Percentiles rank a stretch among this genome's conserved stretches.
Conservation (phyloP, 2,888 invertebrate genomes). For the Mesoligia furuncula region DNA sequence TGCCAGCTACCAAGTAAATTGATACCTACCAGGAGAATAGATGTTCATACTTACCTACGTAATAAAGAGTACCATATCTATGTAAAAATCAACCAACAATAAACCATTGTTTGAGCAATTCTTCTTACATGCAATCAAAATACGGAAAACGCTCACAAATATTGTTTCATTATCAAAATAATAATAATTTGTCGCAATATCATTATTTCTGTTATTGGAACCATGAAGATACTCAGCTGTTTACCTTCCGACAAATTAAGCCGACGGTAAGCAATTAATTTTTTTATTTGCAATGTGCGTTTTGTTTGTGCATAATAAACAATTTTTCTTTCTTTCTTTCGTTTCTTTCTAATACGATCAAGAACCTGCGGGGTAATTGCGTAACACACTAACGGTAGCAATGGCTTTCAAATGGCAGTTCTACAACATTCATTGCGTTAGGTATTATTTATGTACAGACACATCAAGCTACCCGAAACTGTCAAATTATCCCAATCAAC, state of each 20-base stretch:
- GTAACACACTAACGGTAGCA: neutral
- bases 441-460: no score
- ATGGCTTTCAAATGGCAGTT: neutral
- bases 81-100: conserved; percentile 3
- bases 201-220: conserved; percentile 1
- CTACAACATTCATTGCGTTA: neutral
- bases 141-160: neutral
- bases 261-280: conserved; percentile 18
- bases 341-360: no score
- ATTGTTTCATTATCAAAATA: conserved; percentile 7
- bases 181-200: conserved; percentile 11
- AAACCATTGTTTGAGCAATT: conserved; percentile 6
- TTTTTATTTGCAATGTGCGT: no score
- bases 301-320: no score
- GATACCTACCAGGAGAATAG: neutral
- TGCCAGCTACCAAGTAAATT: neutral
- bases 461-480: no score
- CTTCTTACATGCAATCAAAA: neutral
- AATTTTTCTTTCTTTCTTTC: no score
- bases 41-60: neutral
- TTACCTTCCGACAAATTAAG: conserved; percentile 15
- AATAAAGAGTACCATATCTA: neutral
- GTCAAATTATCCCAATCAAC: no score
- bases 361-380: neutral
- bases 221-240: neutral